Percentiles rank a stretch among this genome's conserved stretches.
phyloP scores from a whole-genome alignment of 2,113 vertebrate species.

The Cebus imitator region DNA sequence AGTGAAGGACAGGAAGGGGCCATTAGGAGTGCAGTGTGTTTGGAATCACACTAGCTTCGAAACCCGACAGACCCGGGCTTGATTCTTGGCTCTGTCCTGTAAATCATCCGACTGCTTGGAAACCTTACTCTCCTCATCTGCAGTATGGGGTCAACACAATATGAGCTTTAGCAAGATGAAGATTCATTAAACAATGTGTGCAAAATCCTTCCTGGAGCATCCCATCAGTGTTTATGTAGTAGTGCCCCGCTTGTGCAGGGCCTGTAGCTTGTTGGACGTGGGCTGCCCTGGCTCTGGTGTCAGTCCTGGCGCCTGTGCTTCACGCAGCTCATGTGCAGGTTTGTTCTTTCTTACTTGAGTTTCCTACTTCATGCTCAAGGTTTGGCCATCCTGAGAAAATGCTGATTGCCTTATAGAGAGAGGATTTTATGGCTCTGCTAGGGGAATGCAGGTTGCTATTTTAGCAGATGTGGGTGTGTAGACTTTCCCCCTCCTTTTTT shows the following conservation, averaged over 20 bases:
- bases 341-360: neutral
- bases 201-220: neutral
- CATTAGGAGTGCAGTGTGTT: neutral
- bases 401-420: neutral
- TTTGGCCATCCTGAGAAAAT: constrained; percentile 4
- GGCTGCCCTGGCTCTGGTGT: neutral
- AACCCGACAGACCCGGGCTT: neutral
- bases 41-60: neutral
- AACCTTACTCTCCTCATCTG: neutral
- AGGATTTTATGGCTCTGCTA: neutral
- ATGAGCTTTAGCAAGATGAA: neutral
- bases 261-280: neutral
- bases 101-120: neutral
- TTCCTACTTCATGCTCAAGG: neutral
- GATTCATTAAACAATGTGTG: neutral
- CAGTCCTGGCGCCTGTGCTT: neutral
- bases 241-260: accelerated
- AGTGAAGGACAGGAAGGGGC: neutral
- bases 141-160: neutral
- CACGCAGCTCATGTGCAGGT: neutral
- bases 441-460: neutral
- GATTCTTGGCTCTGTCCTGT: neutral
- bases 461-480: neutral
- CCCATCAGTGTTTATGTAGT: neutral
- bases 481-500: neutral